A percentile compares a stretch with the other conserved stretches of the same genome.
Conservation (phyloP, 2,113 vertebrate species). For the Climacteris rufus region DNA sequence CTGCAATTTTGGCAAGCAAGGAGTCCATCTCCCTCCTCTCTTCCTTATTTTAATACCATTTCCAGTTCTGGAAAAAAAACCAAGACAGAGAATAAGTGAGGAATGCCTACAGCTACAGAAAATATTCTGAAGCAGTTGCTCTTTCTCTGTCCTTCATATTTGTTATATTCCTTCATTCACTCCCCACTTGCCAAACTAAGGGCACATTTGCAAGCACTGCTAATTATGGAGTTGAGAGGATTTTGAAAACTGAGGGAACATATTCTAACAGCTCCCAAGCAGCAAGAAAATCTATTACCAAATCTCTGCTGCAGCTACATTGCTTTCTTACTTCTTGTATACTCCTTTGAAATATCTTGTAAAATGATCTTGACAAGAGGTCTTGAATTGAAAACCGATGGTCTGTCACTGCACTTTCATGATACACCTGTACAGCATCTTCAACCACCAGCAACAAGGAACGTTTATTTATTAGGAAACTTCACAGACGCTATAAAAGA, state of each 20-base stretch:
- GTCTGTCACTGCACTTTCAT: slow-evolving; percentile 53
- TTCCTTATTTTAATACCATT: background rate
- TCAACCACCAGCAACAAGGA: slow-evolving; percentile 56
- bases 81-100: background rate
- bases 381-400: background rate
- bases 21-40: background rate
- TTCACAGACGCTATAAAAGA: slow-evolving; percentile 63
- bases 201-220: background rate
- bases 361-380: slow-evolving; percentile 60
- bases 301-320: background rate
- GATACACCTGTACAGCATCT: slow-evolving; percentile 61
- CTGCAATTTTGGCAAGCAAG: background rate
- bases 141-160: background rate
- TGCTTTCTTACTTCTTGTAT: slow-evolving; percentile 11
- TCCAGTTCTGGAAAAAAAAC: background rate
- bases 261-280: background rate
- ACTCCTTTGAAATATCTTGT: slow-evolving; percentile 52
- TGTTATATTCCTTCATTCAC: background rate
- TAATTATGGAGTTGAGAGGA: background rate
- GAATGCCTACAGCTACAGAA: background rate
- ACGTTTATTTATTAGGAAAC: slow-evolving; percentile 57
- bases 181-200: background rate
- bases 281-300: background rate
- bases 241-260: slow-evolving; percentile 6
- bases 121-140: background rate